phyloP scores from a whole-genome alignment of 2,797 vertebrate genomes.

The Gouania willdenowi region DNA sequence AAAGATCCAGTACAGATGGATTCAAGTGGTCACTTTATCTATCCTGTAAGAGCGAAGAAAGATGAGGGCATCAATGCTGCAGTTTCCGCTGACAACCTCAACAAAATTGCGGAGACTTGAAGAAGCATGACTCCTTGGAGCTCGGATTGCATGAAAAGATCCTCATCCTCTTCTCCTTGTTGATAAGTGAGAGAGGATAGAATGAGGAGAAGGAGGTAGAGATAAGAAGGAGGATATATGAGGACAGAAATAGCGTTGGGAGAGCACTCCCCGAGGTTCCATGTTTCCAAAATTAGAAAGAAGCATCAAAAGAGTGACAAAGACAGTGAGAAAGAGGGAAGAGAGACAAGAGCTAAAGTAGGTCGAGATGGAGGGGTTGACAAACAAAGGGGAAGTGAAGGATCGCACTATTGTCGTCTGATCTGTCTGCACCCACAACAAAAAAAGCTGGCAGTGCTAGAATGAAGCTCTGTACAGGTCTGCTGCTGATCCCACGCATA shows the following conservation, averaged over 20 bases:
- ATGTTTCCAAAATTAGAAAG: conserved; percentile 71
- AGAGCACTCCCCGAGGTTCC: conserved; percentile 71
- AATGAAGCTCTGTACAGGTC: no score
- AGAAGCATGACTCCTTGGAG: conserved; percentile 27
- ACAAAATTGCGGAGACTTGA: conserved; percentile 29
- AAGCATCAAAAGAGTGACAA: conserved; percentile 56
- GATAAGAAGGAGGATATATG: conserved; percentile 49
- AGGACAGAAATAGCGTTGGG: conserved; percentile 68
- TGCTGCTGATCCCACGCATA: no score
- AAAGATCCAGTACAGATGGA: no score
- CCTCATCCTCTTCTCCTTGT: conserved; percentile 52
- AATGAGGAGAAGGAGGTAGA: no score
- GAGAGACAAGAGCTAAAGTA: conserved; percentile 13
- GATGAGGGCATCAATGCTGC: conserved; percentile 17
- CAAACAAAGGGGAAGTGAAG: conserved; percentile 1
- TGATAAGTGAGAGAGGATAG: conserved; percentile 36
- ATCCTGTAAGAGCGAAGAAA: no score
- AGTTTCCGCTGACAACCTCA: conserved; percentile 25
- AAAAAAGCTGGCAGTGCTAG: no score
- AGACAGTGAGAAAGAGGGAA: conserved; percentile 18
- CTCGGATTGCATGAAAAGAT: conserved; percentile 56
- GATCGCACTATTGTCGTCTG: no score
- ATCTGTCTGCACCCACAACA: no score
- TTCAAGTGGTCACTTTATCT: no score
- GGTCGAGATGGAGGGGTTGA: conserved; percentile 3